Percentiles rank a stretch among this genome's conserved stretches.
Conservation (phyloP, 2,888 invertebrate genomes). For the Tromatobia lineatoria region DNA sequence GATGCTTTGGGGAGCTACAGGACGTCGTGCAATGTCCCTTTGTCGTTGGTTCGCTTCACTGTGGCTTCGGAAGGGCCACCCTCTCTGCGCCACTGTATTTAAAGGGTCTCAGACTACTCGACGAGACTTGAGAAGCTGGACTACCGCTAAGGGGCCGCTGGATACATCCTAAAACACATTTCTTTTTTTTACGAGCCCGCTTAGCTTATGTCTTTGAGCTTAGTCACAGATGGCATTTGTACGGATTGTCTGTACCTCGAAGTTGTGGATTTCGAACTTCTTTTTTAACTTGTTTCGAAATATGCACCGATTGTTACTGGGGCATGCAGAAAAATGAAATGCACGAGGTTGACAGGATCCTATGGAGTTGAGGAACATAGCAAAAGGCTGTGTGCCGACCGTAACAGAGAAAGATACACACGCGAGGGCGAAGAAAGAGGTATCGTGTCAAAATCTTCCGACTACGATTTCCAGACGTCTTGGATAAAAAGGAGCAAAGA, state of each 20-base stretch:
- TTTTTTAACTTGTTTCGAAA: no score
- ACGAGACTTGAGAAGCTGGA: not conserved
- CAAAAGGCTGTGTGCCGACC: slow-evolving; percentile 33
- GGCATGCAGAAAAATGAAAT: slow-evolving; percentile 29
- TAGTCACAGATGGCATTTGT: slow-evolving; percentile 33
- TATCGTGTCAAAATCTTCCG: slow-evolving; percentile 50
- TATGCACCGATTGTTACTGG: slow-evolving; percentile 53
- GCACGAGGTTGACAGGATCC: slow-evolving; percentile 27
- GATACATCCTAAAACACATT: not conserved
- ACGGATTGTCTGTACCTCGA: slow-evolving; percentile 45
- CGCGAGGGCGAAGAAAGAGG: slow-evolving; percentile 44
- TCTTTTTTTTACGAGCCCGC: slow-evolving; percentile 9
- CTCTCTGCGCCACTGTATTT: slow-evolving; percentile 57
- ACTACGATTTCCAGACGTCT: slow-evolving; percentile 37
- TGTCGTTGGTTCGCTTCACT: slow-evolving; percentile 62
- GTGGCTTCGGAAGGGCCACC: slow-evolving; percentile 51
- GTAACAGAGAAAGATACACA: slow-evolving; percentile 20
- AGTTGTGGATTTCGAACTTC: slow-evolving; percentile 33
- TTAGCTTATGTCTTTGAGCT: slow-evolving; percentile 26
- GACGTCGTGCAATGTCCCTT: slow-evolving; percentile 66
- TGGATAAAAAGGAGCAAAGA: slow-evolving; percentile 33
- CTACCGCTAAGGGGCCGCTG: not conserved
- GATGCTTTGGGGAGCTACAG: slow-evolving; percentile 65
- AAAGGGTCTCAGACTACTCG: slow-evolving; percentile 38
- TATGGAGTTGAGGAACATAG: slow-evolving; percentile 17